phyloP scores from a whole-genome alignment of 1,140 invertebrate species.

The Eumaeus atala region DNA sequence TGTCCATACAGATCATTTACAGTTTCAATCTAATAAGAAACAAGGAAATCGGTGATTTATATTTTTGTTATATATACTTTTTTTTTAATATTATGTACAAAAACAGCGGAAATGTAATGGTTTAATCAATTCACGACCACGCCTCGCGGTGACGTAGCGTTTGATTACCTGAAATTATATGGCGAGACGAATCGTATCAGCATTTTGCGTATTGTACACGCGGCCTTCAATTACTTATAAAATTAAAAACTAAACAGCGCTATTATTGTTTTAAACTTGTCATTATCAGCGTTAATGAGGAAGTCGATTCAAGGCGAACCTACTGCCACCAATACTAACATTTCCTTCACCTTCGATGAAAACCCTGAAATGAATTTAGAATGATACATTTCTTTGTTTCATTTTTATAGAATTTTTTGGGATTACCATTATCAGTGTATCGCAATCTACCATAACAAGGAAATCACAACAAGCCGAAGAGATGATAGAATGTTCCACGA shows the following conservation, averaged over 20 bases:
- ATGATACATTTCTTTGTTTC: too few relatives aligned
- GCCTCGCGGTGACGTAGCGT: conserved; percentile 51
- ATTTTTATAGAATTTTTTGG: too few relatives aligned
- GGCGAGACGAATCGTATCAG: conserved; percentile 58
- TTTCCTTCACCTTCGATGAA: not conserved
- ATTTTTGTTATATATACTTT: conserved; percentile 35
- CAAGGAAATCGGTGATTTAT: conserved; percentile 55
- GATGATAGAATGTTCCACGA: too few relatives aligned
- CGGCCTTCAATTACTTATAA: conserved; percentile 57
- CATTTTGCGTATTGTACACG: conserved; percentile 63
- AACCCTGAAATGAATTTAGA: not conserved
- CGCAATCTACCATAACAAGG: too few relatives aligned
- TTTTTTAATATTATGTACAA: conserved; percentile 38
- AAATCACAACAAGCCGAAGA: too few relatives aligned
- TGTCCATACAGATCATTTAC: conserved; percentile 61
- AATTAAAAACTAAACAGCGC: conserved; percentile 65
- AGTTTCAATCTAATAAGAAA: conserved; percentile 53
- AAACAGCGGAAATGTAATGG: conserved; percentile 64
- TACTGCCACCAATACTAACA: not conserved
- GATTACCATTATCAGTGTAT: too few relatives aligned
- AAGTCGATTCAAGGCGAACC: conserved; percentile 44
- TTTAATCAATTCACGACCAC: conserved; percentile 60
- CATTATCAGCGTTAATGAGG: conserved; percentile 59
- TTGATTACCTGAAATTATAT: conserved; percentile 66
- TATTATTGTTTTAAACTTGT: conserved; percentile 69